Percentiles rank a stretch among this genome's conserved stretches.
phyloP scores from a whole-genome alignment of 2,113 vertebrate species.

The Acanthisitta chloris region DNA sequence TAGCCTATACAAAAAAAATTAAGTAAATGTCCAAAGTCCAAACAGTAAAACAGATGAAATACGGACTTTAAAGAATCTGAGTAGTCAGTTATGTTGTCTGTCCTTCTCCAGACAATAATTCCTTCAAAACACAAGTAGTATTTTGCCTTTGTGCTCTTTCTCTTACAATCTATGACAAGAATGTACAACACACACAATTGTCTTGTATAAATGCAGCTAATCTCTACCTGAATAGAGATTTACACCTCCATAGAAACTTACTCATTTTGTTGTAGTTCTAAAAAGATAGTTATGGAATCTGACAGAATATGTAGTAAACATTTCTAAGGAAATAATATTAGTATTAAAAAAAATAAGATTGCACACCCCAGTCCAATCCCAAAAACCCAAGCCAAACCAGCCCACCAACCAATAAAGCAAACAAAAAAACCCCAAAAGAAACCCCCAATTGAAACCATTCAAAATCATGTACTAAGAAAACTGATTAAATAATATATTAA shows the following conservation, averaged over 20 bases:
- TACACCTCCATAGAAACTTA: background rate
- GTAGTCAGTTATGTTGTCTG: background rate
- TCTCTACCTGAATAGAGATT: background rate
- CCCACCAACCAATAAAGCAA: background rate
- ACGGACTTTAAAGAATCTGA: background rate
- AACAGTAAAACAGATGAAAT: background rate
- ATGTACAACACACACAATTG: background rate
- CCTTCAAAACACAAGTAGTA: background rate
- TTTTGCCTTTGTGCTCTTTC: background rate
- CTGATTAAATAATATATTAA: background rate
- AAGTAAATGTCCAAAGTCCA: background rate
- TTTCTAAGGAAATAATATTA: background rate
- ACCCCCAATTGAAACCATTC: accelerated
- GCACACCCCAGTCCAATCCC: accelerated
- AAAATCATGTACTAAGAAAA: background rate
- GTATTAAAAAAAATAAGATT: background rate
- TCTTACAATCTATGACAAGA: background rate
- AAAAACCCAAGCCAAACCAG: background rate
- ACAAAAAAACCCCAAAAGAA: background rate
- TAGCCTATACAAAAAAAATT: background rate
- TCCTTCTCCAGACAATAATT: background rate
- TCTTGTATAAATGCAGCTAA: background rate
- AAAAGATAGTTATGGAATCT: background rate
- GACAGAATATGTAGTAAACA: background rate
- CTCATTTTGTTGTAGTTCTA: background rate